Conservation (phyloP, 2,113 vertebrate genomes). For the Pachycephala philippinensis region DNA sequence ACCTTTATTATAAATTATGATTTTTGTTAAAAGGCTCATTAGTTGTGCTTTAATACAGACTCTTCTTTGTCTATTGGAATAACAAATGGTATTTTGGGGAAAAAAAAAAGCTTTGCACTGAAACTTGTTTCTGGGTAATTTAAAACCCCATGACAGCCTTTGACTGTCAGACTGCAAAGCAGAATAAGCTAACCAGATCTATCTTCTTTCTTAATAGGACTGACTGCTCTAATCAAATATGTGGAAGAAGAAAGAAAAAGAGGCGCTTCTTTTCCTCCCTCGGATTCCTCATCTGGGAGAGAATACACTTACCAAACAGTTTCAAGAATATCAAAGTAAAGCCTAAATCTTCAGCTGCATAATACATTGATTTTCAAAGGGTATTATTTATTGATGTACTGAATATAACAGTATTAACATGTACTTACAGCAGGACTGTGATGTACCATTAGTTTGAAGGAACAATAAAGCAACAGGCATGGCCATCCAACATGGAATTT, state of each 20-base stretch:
- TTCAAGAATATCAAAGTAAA: slow-evolving; percentile 23
- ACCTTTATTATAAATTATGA: neutral
- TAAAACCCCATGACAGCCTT: slow-evolving; percentile 37
- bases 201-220: neutral
- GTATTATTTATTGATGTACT: neutral
- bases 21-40: slow-evolving; percentile 22
- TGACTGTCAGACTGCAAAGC: slow-evolving; percentile 40
- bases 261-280: neutral
- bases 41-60: slow-evolving; percentile 45
- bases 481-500: neutral
- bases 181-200: slow-evolving; percentile 31
- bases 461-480: neutral
- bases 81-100: neutral
- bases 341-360: neutral
- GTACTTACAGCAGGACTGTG: neutral
- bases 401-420: neutral
- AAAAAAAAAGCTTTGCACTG: neutral
- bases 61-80: slow-evolving; percentile 4
- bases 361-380: neutral
- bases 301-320: slow-evolving; percentile 19
- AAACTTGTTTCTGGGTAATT: slow-evolving; percentile 28
- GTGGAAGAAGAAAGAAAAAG: slow-evolving; percentile 29
- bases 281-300: slow-evolving; percentile 21
- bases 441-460: neutral
- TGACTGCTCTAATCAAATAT: slow-evolving; percentile 26